Evolutionary conservation across 2,797 vertebrate genomes (phyloP).

Genomic region (Myotis pilosus): DNA sequence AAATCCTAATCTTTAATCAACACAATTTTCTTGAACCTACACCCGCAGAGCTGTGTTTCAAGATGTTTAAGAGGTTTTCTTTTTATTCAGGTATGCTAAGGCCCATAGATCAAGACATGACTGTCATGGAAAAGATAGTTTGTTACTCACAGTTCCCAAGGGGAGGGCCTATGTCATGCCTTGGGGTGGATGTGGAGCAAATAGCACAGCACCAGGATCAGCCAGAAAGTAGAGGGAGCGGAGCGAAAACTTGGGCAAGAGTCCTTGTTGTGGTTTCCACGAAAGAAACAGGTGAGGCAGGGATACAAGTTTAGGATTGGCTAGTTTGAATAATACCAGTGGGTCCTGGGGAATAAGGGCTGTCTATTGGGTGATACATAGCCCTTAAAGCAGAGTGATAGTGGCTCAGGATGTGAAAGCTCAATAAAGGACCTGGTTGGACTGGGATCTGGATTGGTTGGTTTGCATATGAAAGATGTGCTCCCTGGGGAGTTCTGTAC

Average conservation of each 20-base stretch:
- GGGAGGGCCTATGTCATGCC: too few relatives aligned
- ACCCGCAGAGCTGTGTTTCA: not conserved
- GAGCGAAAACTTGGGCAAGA: not conserved
- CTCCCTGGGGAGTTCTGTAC: not conserved
- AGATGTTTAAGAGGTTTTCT: not conserved
- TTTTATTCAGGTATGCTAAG: not conserved
- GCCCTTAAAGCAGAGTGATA: not conserved
- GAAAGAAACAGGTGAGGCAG: not conserved
- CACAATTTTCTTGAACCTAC: not conserved
- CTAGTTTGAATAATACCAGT: not conserved
- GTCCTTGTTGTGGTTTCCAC: not conserved
- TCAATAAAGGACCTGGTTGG: not conserved
- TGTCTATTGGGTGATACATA: not conserved
- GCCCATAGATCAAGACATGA: not conserved
- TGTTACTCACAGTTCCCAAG: not conserved
- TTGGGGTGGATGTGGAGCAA: not conserved
- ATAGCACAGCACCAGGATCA: rapidly evolving
- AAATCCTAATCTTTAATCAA: not conserved
- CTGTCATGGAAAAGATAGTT: not conserved
- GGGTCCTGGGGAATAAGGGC: not conserved
- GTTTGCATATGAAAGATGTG: not conserved
- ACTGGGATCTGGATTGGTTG: not conserved
- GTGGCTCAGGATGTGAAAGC: not conserved
- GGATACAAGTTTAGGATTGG: not conserved
- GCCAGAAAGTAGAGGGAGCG: not conserved